A percentile compares a stretch with the other conserved stretches of the same genome.
These are phyloP conservation scores for Physella acuta DNA, from an alignment of 1,140 invertebrate species.

Conservation along the genomic window DNA sequence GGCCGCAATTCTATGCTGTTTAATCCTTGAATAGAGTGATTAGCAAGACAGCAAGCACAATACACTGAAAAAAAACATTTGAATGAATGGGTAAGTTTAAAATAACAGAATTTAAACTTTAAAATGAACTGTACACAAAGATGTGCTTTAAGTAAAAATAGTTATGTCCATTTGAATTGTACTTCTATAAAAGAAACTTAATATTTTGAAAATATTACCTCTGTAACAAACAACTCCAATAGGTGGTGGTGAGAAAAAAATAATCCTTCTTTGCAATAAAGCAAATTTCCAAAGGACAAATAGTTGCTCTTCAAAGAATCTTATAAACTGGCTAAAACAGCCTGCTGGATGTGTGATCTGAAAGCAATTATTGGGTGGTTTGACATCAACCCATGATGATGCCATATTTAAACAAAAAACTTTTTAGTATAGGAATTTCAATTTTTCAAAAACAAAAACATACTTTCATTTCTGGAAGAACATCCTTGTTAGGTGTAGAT, in stretches of 20 bases:
- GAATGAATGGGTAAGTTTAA: constrained; percentile 7
- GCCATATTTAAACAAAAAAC: too few species aligned
- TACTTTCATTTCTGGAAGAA: constrained; percentile 54
- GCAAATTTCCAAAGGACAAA: constrained; percentile 61
- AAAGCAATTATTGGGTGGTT: too few species aligned
- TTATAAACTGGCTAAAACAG: constrained; percentile 61
- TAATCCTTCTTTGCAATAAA: constrained; percentile 58
- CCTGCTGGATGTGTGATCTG: constrained; percentile 61
- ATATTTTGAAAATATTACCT: too few species aligned
- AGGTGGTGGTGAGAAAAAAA: constrained; percentile 62
- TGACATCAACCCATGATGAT: too few species aligned
- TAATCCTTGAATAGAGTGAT: constrained; percentile 54
- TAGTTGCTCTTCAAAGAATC: constrained; percentile 60
- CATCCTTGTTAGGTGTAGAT: constrained; percentile 45
- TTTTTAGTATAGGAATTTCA: too few species aligned
- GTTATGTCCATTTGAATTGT: too few species aligned
- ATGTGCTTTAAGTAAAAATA: too few species aligned
- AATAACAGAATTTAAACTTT: not conserved
- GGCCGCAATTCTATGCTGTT: constrained; percentile 47
- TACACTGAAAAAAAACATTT: constrained; percentile 59
- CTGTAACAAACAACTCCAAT: constrained; percentile 62
- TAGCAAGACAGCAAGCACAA: constrained; percentile 60
- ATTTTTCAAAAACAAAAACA: too few species aligned
- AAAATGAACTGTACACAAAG: not conserved
- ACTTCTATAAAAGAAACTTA: too few species aligned